Evolutionary conservation across 2,888 invertebrate genomes (phyloP), one percentile per base, ranked within the genome.

Genomic region (Lepidocyrtinus sp.): DNA sequence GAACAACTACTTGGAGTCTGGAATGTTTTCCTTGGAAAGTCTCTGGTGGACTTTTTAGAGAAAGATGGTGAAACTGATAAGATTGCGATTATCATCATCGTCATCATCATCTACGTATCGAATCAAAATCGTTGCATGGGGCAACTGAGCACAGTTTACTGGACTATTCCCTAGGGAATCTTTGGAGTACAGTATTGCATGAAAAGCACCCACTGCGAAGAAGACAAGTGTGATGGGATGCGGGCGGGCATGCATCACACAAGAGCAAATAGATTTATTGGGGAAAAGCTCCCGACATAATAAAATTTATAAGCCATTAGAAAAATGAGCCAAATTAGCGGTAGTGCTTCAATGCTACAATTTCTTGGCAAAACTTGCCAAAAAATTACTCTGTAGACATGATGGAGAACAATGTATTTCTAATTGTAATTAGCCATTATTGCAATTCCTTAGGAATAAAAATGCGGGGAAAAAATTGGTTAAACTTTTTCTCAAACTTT

Each of bases 281-380:
- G 21, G 80, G 65, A 46, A 64, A 65, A 36, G 27, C 68, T 69
- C 71, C 74, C 69, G 69, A 68, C 74, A 21, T 59, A 69, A 64
- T 74, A 63, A 80, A 80, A 75, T 73, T 80, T 75, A 64, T 74
- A 61, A 75, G 50, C 80, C 75, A 80, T 80, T 80, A 80, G 65
- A 75, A 71, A 59, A 80, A 80, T 80, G 80, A 80, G 46, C 74
- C 71, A 80, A 80, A 80, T 80, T 80, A 80, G 80, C 59, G 74
- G 75, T 75, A 79, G 74, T 74, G 70, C 69, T 74, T 24, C 50
- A 21, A 19, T 59, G 22, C 21, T 19, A 21, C 21, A 19, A 3
- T n/a, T 59, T 22, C 7, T 59, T 7, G n/a, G 9, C 59, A 21
- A 21, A 19, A 59, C 22, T 1, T 21, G 2, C 19, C 55, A 55